Evolutionary conservation across 2,888 invertebrate genomes (phyloP), one percentile per base, ranked within the genome.

Genomic region (Ophion ellenae): DNA sequence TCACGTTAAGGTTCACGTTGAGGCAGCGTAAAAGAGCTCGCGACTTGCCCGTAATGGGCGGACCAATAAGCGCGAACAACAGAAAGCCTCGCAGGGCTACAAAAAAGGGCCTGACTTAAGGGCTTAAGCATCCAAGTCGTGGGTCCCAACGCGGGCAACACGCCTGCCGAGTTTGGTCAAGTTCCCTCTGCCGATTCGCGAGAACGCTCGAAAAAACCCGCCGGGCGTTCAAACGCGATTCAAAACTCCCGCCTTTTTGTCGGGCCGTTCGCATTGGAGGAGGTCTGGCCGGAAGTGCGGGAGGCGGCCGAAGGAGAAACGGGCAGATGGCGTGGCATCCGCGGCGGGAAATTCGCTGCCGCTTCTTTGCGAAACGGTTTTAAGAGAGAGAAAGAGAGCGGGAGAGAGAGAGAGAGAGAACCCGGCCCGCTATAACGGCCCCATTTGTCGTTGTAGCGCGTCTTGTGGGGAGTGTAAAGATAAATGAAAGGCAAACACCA

Each of bases 401-500:
- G 9, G 24, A 5, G 20, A 61, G 9, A 61, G 17, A 61, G 11
- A 2, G 14, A 53, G 40, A 17, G 14, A 14, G 53, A 14, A 17
- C 14, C 53, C 14, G 47, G 11, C 10, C 7, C 47, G 10, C 11
- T 47, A 14, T 47, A 47, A 47, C 59, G 32, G 36, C 11, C 64
- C 66, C 36, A 67, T 77, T 67, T 77, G 77, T 77, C 57, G 53
- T 67, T 77, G 74, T 45, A 28, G n/a, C 53, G 28, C 14, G 40
- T 59, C 36, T 53, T 14, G 17, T 17, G 14, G 53, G 53, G 64
- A 17, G 57, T 36, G 24, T 61, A 36, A 47, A 82, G 76, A 76
- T 82, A 82, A 70, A 82, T 76, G 81, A 82, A 82, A 70, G 11
- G 53, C 76, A 53, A 47, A 64, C 67, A 67, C 32, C 40, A 36